Conservation (phyloP, 2,113 vertebrate species). For the Corythornis cristatus region DNA sequence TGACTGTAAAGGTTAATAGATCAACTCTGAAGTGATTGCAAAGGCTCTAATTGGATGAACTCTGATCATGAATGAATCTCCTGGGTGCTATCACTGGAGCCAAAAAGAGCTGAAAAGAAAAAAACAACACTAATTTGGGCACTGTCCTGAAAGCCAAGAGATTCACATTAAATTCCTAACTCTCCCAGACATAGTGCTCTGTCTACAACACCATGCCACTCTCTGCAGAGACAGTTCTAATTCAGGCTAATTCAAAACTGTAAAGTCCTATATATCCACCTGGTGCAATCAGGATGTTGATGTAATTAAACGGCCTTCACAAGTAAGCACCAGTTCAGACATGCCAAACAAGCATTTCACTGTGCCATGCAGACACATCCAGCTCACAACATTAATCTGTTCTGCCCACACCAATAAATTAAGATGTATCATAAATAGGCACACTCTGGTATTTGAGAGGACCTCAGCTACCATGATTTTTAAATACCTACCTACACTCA, state of each 20-base stretch:
- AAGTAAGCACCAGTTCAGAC: not conserved
- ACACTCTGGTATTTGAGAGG: not conserved
- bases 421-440: not conserved
- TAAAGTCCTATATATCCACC: not conserved
- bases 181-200: not conserved
- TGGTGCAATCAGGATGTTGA: not conserved
- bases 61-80: not conserved
- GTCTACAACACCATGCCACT: not conserved
- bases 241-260: not conserved
- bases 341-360: not conserved
- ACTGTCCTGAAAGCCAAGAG: not conserved
- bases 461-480: not conserved
- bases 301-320: not conserved
- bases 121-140: not conserved
- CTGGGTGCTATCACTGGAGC: not conserved
- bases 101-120: not conserved
- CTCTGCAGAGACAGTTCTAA: not conserved
- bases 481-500: not conserved
- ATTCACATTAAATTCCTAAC: not conserved
- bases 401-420: not conserved
- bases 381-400: not conserved
- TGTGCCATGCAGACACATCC: not conserved
- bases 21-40: not conserved
- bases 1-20: not conserved
- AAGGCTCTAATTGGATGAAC: not conserved